A percentile compares a stretch with the other conserved stretches of the same genome.
Evolutionary conservation across 2,888 invertebrate genomes (phyloP).

Genomic region (Synergus gifuensis): DNA sequence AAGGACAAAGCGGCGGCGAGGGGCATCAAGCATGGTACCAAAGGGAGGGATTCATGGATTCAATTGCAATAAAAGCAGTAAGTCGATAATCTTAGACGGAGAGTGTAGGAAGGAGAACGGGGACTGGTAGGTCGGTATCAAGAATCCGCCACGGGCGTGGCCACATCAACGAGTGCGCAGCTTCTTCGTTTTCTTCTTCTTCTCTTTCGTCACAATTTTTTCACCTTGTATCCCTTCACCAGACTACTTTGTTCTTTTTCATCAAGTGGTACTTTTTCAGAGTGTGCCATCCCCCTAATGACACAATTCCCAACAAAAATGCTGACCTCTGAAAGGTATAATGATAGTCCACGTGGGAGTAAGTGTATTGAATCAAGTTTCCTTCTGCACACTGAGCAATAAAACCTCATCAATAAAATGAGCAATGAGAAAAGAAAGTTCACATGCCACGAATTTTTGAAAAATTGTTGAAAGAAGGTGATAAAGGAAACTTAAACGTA

Average conservation of each 20-base stretch:
- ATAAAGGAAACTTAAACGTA: neutral
- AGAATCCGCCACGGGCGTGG: slow-evolving; percentile 78
- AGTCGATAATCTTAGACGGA: slow-evolving; percentile 71
- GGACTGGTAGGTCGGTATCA: slow-evolving; percentile 77
- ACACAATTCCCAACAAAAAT: neutral
- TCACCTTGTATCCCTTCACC: slow-evolving; percentile 44
- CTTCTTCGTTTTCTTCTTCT: slow-evolving; percentile 48
- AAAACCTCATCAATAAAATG: no score
- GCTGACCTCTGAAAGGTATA: neutral
- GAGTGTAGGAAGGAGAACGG: slow-evolving; percentile 63
- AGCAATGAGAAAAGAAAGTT: no score
- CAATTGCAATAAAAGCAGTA: slow-evolving; percentile 76
- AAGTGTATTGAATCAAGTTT: no score
- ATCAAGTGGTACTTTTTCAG: neutral
- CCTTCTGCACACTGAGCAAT: no score
- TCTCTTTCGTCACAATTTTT: slow-evolving; percentile 44
- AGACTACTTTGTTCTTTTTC: slow-evolving; percentile 16
- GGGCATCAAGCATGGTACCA: slow-evolving; percentile 51
- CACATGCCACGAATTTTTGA: neutral
- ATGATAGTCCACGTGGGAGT: neutral
- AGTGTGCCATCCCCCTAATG: neutral
- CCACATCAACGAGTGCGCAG: slow-evolving; percentile 70
- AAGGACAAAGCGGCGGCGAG: slow-evolving; percentile 45
- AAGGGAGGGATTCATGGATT: slow-evolving; percentile 62
- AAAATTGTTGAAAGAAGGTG: neutral